Base-by-base conservation (phyloP, 2,888 invertebrate genomes). In the Perizoma affinitatum region DNA sequence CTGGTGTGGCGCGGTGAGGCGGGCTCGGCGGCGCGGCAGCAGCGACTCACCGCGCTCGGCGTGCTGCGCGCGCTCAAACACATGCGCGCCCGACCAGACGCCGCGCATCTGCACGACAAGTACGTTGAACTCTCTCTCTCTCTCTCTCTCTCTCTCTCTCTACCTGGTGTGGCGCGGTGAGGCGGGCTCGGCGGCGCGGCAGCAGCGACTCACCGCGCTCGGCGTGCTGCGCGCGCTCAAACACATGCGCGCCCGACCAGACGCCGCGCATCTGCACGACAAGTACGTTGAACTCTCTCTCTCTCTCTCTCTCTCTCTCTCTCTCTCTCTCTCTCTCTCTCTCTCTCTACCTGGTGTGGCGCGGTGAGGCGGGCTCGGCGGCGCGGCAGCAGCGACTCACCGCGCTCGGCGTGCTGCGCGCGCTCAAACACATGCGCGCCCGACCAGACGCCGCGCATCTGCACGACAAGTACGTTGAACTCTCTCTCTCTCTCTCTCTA, bases 151-250 rank as follows among this genome's bases (percentile, higher is more conserved):
- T 22, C 22, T 22, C 22, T 97, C 97, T 78, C 93, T 97, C 80
- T 22, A 98, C 93, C 93, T 98, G 73, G 96, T 97, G 67, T 96
- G 97, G 94, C 95, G 96, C 79, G 97, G 80, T 36, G 97, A 98
- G 86, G 95, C 95, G 58, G 97, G 96, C 71, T 95, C 96, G 53
- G 88, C 93, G 10, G 96, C 96, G 77, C 88, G 98, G 51, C 97
- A 97, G 84, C 93, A 94, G 65, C 95, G 96, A 68, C 93, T 98
- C 54, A 94, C 95, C 67, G 97, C 97, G 78, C 93, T 97, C 80
- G 98, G 97, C 61, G 96, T 97, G 68, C 94, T 96, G 78, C 95
- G 95, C 80, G 94, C 97, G 75, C 93, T 98, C 79, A 96, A 96
- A 79, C 93, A 97, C 74, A 93, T 94, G 75, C 94, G 86, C 8